These are phyloP conservation scores for Pipistrellus kuhlii DNA, from an alignment of 2,797 vertebrate genomes.

Conservation along the genomic window DNA sequence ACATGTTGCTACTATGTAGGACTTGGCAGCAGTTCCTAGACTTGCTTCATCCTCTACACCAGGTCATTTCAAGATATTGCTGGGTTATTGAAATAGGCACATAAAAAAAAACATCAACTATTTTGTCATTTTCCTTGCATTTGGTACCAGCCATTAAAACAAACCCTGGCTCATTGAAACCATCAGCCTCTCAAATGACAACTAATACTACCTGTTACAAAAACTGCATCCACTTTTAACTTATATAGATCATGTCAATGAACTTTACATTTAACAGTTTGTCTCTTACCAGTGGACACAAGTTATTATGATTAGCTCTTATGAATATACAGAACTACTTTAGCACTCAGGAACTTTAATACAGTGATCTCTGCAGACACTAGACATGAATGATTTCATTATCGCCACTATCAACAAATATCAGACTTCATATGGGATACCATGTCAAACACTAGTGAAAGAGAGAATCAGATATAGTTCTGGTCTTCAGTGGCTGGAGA, in stretches of 20 bases:
- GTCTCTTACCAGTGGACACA: constrained; percentile 43
- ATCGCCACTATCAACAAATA: constrained; percentile 29
- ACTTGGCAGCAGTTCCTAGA: constrained; percentile 88
- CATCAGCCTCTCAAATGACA: constrained; percentile 40
- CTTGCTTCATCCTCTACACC: constrained; percentile 84
- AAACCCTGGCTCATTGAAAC: constrained; percentile 57
- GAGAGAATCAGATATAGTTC: constrained; percentile 19
- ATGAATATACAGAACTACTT: not conserved
- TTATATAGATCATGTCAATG: constrained; percentile 61
- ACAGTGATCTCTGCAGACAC: constrained; percentile 10
- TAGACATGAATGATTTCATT: constrained; percentile 29
- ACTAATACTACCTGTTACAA: constrained; percentile 34
- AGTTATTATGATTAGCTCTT: constrained; percentile 29
- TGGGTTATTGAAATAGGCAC: constrained; percentile 82
- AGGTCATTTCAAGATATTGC: constrained; percentile 82
- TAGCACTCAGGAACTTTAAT: constrained; percentile 18
- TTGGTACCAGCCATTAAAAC: constrained; percentile 79
- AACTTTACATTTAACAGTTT: constrained; percentile 38
- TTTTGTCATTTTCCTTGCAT: constrained; percentile 76
- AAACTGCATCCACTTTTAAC: constrained; percentile 62
- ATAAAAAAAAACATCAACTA: constrained; percentile 76
- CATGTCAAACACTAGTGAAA: not conserved
- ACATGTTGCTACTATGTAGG: constrained; percentile 92
- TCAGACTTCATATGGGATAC: not conserved
- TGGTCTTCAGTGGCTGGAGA: constrained; percentile 8